Evolutionary conservation across 2,888 invertebrate genomes (phyloP).

Genomic region (Ectemnius lituratus): DNA sequence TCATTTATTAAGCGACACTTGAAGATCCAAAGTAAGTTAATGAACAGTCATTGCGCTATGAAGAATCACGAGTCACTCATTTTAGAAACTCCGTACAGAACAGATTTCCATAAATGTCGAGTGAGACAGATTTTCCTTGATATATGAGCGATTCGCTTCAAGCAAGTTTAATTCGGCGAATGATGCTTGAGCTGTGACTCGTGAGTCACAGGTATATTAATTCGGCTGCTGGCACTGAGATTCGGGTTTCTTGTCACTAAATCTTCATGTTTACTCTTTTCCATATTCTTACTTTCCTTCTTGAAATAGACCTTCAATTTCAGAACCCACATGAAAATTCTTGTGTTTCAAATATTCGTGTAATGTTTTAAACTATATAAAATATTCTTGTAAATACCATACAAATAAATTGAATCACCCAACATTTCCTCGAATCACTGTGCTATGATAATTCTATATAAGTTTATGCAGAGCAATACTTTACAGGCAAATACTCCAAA

Average conservation of each 20-base stretch:
- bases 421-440: too few relatives aligned
- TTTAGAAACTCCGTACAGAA: neutral
- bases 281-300: neutral
- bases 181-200: conserved; percentile 40
- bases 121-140: conserved; percentile 22
- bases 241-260: neutral
- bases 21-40: neutral
- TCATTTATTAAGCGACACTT: neutral
- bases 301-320: neutral
- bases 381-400: neutral
- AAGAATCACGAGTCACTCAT: too few relatives aligned
- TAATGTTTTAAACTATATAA: neutral
- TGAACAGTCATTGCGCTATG: too few relatives aligned
- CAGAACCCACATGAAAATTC: neutral
- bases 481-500: too few relatives aligned
- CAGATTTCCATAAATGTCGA: conserved; percentile 18
- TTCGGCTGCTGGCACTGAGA: neutral
- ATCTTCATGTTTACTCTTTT: neutral
- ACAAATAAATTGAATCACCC: too few relatives aligned
- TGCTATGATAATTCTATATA: too few relatives aligned
- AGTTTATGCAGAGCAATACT: too few relatives aligned
- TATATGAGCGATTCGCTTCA: conserved; percentile 29
- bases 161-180: conserved; percentile 29
- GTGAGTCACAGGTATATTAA: conserved; percentile 45
- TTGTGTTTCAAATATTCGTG: neutral